Percentiles rank a stretch among this genome's conserved stretches.
phyloP scores from a whole-genome alignment of 2,888 invertebrate species.

The Drepanosiphum platanoidis region DNA sequence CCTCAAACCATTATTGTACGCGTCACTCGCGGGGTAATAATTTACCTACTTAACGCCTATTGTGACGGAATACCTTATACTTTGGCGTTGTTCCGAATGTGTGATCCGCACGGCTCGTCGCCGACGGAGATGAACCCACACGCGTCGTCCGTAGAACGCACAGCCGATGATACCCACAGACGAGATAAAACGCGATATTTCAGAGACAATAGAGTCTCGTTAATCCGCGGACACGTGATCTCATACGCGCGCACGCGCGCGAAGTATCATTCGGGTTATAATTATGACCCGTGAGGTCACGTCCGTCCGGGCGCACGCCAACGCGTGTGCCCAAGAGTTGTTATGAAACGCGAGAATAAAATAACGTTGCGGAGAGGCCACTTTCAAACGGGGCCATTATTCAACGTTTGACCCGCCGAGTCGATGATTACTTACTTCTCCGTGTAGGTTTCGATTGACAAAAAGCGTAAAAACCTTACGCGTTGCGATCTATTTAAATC shows the following conservation, averaged over 20 bases:
- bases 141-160: too few relatives aligned
- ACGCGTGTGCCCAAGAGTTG: slow-evolving; percentile 45
- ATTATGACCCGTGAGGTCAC: slow-evolving; percentile 57
- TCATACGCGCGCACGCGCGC: background rate
- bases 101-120: background rate
- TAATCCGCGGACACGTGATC: background rate
- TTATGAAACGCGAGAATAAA: slow-evolving; percentile 47
- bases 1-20: background rate
- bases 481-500: background rate
- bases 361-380: slow-evolving; percentile 28
- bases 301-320: slow-evolving; percentile 49
- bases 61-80: background rate
- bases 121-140: background rate
- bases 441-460: slow-evolving; percentile 32
- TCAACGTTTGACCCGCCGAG: slow-evolving; percentile 41
- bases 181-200: background rate
- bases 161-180: background rate
- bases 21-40: too few relatives aligned
- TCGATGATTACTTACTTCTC: background rate
- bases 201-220: slow-evolving; percentile 25
- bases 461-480: too few relatives aligned
- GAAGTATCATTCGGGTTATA: slow-evolving; percentile 46
- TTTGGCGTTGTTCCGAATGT: background rate
- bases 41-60: background rate
- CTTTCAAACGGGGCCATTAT: slow-evolving; percentile 53